Evolutionary conservation across 2,113 vertebrate genomes (phyloP).

Genomic region (Neolamprologus cancellatus): DNA sequence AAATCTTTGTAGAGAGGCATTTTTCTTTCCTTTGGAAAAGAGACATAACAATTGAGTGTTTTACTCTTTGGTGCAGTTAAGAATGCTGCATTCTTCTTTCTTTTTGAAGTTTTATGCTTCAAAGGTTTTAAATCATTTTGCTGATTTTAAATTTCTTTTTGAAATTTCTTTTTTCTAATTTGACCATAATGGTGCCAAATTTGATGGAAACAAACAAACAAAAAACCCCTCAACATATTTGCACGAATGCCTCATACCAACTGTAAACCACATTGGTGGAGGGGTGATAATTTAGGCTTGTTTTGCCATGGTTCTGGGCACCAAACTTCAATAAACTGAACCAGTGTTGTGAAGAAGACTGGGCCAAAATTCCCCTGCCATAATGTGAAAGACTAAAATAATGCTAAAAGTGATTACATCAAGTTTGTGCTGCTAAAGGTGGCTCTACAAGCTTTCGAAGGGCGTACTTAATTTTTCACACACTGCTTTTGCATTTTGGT

Average conservation of each 20-base stretch:
- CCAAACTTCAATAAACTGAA: background rate
- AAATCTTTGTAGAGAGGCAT: background rate
- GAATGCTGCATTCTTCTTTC: background rate
- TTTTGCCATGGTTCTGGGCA: background rate
- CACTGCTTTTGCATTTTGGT: background rate
- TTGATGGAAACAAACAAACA: background rate
- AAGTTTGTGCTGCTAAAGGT: background rate
- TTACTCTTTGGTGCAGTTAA: background rate
- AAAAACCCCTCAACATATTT: accelerated
- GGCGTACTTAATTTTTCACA: background rate
- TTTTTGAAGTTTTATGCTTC: background rate
- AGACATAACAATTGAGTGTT: accelerated
- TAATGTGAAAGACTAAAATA: background rate
- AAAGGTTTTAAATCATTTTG: background rate
- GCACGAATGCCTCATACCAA: accelerated
- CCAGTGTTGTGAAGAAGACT: background rate
- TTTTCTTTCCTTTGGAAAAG: background rate
- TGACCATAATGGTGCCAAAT: background rate
- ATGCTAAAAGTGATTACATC: background rate
- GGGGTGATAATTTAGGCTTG: background rate
- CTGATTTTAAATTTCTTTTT: background rate
- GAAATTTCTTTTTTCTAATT: background rate
- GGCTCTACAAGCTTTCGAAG: background rate
- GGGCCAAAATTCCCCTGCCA: background rate
- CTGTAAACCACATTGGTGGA: accelerated